Base-by-base conservation (phyloP, 2,113 vertebrate species). In the Benitochromis conjunctus region DNA sequence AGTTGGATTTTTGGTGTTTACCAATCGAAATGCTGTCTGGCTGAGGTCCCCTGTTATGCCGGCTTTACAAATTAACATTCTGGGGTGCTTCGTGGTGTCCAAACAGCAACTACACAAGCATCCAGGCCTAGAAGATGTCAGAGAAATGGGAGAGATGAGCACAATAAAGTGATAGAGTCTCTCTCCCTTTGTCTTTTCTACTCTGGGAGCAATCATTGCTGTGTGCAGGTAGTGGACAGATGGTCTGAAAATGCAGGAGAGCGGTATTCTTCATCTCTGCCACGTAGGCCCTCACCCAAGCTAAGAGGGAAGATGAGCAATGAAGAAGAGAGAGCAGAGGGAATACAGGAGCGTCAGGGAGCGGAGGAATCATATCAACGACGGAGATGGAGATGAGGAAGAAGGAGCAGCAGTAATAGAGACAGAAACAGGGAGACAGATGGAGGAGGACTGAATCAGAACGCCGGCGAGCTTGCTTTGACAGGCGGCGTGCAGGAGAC, bases 181-280 rank as follows among this genome's bases (percentile, higher is more conserved):
- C 77, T 41, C 43, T 51, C 26, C 26, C 69, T 78, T 69, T 54
- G 51, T 83, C 77, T 80, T 21, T 81, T 53, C 18, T 84, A n/a
- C 46, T 43, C 80, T 53, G n/a, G 77, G 69, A 78, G 69, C 82
- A 89, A 89, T 90, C 88, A 87, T 87, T 74, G 89, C 77, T 56
- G 53, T 46, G 83, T 84, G 88, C 69, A 79, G 77, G 86, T 79
- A 86, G 87, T 56, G 87, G 88, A 88, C 85, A 78, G 84, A 89
- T 85, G 82, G 85, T 69, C 90, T 88, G 91, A 93, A 94, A 94
- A 92, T 87, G 84, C 83, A 79, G 4, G 77, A 76, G 76, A 85
- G 84, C 53, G 7, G 66, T 34, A 2, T 14, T 82, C 60, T 88
- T 91, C 86, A 89, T 94, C 93, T 87, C 86, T 51, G 88, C 81